Evolutionary conservation across 2,888 invertebrate species (phyloP).

Genomic region (Lepidocyrtoides sp.): DNA sequence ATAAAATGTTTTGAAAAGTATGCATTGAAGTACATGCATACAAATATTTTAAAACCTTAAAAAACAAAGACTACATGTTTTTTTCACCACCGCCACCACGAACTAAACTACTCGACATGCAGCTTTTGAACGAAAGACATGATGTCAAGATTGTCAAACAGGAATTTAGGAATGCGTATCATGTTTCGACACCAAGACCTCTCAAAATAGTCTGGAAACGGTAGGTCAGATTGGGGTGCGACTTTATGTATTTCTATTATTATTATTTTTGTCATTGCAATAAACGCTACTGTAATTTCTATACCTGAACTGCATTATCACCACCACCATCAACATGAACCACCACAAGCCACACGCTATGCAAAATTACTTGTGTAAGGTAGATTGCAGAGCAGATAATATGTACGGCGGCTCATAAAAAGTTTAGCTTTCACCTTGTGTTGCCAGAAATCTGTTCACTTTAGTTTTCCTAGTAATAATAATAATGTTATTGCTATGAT

Average conservation of each 20-base stretch:
- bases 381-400: not conserved
- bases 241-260: not conserved
- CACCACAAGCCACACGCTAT: too few species aligned
- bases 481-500: not conserved
- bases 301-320: not conserved
- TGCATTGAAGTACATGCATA: too few species aligned
- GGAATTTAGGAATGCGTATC: slow-evolving; percentile 28
- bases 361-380: not conserved
- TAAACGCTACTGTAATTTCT: not conserved
- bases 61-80: not conserved
- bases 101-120: too few species aligned
- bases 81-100: not conserved
- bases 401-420: not conserved
- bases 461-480: not conserved
- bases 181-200: slow-evolving; percentile 8
- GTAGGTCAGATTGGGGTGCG: slow-evolving; percentile 14
- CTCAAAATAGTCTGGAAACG: not conserved
- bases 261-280: not conserved
- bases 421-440: not conserved
- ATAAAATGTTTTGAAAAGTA: too few species aligned
- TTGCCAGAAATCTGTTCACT: not conserved
- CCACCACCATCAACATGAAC: too few species aligned
- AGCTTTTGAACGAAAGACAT: not conserved
- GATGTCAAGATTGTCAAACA: slow-evolving; percentile 9
- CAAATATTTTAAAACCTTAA: too few species aligned